A percentile compares a stretch with the other conserved stretches of the same genome.
phyloP scores from a whole-genome alignment of 1,140 invertebrate genomes.

The Drosophila auraria region DNA sequence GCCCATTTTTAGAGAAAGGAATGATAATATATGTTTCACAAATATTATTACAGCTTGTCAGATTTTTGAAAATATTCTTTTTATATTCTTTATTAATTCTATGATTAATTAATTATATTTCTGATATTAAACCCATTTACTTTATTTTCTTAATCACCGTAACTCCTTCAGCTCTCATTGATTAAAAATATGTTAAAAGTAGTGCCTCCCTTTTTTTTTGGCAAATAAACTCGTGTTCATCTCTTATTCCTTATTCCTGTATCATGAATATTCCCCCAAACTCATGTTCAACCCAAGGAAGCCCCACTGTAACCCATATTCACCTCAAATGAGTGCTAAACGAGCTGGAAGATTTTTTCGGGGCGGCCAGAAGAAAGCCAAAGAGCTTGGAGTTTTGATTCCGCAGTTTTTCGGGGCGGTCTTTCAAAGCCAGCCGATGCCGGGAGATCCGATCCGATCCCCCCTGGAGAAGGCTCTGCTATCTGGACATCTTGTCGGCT shows the following conservation, averaged over 20 bases:
- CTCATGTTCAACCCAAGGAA: background rate
- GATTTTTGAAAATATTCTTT: background rate
- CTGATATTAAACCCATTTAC: too few relatives aligned
- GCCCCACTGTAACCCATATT: conserved; percentile 43
- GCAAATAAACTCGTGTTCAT: background rate
- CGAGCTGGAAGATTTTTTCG: conserved; percentile 49
- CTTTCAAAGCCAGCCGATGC: conserved; percentile 68
- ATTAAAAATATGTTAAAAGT: too few relatives aligned
- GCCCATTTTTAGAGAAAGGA: too few relatives aligned
- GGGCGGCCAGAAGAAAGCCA: conserved; percentile 64
- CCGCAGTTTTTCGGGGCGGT: conserved; percentile 73
- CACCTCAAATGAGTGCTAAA: conserved; percentile 72
- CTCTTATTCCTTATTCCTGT: background rate
- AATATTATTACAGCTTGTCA: background rate
- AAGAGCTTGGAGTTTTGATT: conserved; percentile 45
- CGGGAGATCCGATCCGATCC: conserved; percentile 1
- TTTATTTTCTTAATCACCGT: too few relatives aligned
- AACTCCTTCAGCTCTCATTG: too few relatives aligned
- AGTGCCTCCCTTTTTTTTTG: too few relatives aligned
- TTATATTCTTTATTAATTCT: too few relatives aligned
- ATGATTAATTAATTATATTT: too few relatives aligned
- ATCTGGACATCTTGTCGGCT: conserved; percentile 52
- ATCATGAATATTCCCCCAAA: background rate
- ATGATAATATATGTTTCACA: background rate
- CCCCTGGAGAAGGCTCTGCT: conserved; percentile 4